Conservation (phyloP, 2,888 invertebrate species). For the Incurvaria masculella region DNA sequence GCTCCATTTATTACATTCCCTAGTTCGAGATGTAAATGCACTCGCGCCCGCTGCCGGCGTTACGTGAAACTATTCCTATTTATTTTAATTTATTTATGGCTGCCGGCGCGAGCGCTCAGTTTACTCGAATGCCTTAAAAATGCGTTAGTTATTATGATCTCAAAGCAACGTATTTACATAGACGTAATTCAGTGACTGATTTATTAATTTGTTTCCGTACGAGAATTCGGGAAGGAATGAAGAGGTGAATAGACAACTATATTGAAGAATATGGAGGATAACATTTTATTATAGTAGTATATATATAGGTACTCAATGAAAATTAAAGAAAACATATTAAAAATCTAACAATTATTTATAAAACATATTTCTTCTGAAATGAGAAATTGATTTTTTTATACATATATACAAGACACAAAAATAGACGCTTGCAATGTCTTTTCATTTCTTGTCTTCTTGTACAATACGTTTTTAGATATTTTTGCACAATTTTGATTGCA, state of each 20-base stretch:
- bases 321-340: too few relatives aligned
- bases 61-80: constrained; percentile 58
- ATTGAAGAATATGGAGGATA: too few relatives aligned
- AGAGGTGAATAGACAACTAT: not conserved
- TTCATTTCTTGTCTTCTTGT: too few relatives aligned
- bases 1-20: constrained; percentile 53
- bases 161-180: not conserved
- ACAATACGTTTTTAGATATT: too few relatives aligned
- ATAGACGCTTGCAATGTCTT: too few relatives aligned
- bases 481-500: too few relatives aligned
- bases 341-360: too few relatives aligned
- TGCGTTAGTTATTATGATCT: not conserved
- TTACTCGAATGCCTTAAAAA: constrained; percentile 46
- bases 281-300: too few relatives aligned
- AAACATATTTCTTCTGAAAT: too few relatives aligned
- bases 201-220: not conserved
- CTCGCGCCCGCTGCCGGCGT: constrained; percentile 26
- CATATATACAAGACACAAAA: too few relatives aligned
- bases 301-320: too few relatives aligned
- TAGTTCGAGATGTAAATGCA: constrained; percentile 42
- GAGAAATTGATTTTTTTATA: too few relatives aligned
- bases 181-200: not conserved
- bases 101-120: constrained; percentile 44
- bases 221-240: not conserved
- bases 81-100: constrained; percentile 49